phyloP scores from a whole-genome alignment of 2,797 vertebrate species.

The Thamnophis elegans region DNA sequence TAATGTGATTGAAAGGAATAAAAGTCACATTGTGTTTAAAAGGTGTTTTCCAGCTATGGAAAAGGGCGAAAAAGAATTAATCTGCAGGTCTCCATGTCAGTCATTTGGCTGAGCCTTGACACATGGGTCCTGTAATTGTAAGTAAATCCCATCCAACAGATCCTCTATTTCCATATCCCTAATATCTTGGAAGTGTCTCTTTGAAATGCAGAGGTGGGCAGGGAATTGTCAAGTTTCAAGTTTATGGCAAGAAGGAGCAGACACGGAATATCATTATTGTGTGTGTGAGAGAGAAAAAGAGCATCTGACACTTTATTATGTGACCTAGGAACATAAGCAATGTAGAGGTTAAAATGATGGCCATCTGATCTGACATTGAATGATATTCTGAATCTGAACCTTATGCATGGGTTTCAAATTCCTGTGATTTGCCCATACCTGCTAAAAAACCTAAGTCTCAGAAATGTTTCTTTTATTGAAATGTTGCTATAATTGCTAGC shows the following conservation, averaged over 20 bases:
- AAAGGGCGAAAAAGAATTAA: fast-evolving
- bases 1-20: not conserved
- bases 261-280: not conserved
- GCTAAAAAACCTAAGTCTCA: not conserved
- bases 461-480: not conserved
- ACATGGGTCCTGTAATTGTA: not conserved
- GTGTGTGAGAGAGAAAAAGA: not conserved
- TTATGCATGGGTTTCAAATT: not conserved
- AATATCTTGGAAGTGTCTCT: not conserved
- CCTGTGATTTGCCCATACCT: not conserved
- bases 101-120: not conserved
- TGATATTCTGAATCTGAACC: not conserved
- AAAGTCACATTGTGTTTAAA: not conserved
- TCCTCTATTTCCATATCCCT: not conserved
- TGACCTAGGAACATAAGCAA: not conserved
- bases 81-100: not conserved
- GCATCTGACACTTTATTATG: not conserved
- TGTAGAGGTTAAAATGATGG: not conserved
- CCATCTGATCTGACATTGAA: not conserved
- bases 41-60: not conserved
- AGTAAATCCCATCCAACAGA: not conserved
- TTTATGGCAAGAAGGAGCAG: not conserved
- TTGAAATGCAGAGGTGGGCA: not conserved
- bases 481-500: not conserved
- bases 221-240: not conserved